Evolutionary conservation across 2,113 vertebrate species (phyloP).

Genomic region (Accipiter cooperii): DNA sequence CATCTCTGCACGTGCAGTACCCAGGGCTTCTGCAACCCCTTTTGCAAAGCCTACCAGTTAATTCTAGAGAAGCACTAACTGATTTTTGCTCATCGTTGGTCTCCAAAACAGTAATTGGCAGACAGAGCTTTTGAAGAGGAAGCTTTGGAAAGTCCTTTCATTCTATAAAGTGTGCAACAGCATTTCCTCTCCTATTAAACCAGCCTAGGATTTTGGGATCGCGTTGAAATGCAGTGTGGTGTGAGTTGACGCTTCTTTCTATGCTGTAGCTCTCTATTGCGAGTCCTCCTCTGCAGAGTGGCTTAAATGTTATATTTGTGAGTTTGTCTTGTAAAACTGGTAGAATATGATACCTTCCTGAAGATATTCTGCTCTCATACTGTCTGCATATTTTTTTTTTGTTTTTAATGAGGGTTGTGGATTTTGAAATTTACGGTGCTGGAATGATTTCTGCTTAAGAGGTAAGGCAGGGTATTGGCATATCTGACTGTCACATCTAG

Average conservation of each 20-base stretch:
- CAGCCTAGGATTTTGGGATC: not conserved
- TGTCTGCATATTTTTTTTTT: not conserved
- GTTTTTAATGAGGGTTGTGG: not conserved
- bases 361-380: not conserved
- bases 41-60: fast-evolving
- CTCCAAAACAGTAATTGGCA: not conserved
- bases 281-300: not conserved
- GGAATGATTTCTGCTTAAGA: not conserved
- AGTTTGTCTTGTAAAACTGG: not conserved
- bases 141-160: not conserved
- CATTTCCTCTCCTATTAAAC: not conserved
- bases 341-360: not conserved
- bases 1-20: fast-evolving
- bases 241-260: not conserved
- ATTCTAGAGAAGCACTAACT: not conserved
- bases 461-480: not conserved
- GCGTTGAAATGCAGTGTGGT: fast-evolving
- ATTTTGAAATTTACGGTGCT: not conserved
- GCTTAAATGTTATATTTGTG: not conserved
- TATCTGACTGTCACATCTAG: not conserved
- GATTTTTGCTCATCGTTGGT: not conserved
- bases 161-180: not conserved
- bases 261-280: not conserved
- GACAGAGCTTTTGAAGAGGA: not conserved
- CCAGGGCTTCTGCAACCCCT: not conserved